Evolutionary conservation across 2,888 invertebrate species (phyloP).

Genomic region (Hemithea aestivaria): DNA sequence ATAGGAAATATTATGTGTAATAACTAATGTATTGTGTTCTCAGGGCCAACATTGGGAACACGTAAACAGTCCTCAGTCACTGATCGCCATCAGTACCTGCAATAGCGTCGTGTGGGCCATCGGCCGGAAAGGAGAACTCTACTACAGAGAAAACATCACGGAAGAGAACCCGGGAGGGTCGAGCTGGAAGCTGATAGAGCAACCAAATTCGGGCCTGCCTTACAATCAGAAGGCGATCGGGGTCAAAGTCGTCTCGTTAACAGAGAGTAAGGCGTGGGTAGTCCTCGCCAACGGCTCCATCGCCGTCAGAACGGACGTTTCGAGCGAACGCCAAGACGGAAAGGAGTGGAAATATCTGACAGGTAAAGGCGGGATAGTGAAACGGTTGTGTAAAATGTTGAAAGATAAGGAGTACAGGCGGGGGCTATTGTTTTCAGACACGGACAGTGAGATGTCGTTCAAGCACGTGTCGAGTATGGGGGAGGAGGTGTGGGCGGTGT

Average conservation of each 20-base stretch:
- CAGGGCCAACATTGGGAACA: constrained; percentile 90
- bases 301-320: constrained; percentile 88
- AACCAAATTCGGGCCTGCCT: constrained; percentile 58
- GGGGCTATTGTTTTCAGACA: constrained; percentile 25
- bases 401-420: constrained; percentile 12
- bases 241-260: constrained; percentile 87
- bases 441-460: constrained; percentile 75
- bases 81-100: constrained; percentile 85
- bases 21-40: too few species aligned
- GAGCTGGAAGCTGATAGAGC: constrained; percentile 90
- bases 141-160: constrained; percentile 87
- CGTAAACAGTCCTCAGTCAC: constrained; percentile 88
- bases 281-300: constrained; percentile 85
- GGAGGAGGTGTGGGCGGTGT: constrained; percentile 87
- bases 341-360: constrained; percentile 87
- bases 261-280: constrained; percentile 87
- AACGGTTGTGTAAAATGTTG: constrained; percentile 19
- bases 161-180: constrained; percentile 82
- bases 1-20: too few species aligned
- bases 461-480: constrained; percentile 85
- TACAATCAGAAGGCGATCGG: constrained; percentile 58
- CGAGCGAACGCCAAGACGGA: constrained; percentile 87
- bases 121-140: constrained; percentile 91
- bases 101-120: constrained; percentile 90
- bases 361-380: constrained; percentile 62